These are phyloP conservation scores for Drosophila affinis DNA, from an alignment of 2,888 invertebrate species.

Conservation along the genomic window DNA sequence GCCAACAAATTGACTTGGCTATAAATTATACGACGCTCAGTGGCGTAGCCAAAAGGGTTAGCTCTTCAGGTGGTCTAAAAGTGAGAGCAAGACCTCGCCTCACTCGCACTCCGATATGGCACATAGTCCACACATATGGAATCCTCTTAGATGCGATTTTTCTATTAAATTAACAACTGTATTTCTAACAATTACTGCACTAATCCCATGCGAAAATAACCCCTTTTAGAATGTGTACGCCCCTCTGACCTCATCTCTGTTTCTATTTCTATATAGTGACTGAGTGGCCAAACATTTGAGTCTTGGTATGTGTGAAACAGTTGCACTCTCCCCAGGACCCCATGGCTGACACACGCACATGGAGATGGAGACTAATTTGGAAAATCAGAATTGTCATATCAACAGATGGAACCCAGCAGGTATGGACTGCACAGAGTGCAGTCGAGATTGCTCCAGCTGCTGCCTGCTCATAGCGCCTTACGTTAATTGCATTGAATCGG, in stretches of 20 bases:
- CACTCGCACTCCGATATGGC: no score
- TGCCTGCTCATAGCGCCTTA: slow-evolving; percentile 58
- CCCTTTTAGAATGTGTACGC: neutral
- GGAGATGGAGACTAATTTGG: slow-evolving; percentile 20
- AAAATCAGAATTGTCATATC: slow-evolving; percentile 63
- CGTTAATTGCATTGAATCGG: slow-evolving; percentile 73
- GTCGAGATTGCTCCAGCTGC: slow-evolving; percentile 17
- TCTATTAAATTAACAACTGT: no score
- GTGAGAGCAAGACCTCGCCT: no score
- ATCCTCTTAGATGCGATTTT: no score
- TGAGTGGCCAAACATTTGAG: slow-evolving; percentile 26
- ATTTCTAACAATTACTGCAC: no score
- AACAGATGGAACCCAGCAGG: slow-evolving; percentile 55
- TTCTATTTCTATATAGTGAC: slow-evolving; percentile 16
- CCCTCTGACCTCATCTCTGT: neutral
- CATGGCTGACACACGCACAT: slow-evolving; percentile 18
- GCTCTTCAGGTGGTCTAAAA: neutral
- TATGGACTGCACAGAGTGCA: slow-evolving; percentile 22
- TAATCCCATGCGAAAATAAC: no score
- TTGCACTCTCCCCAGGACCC: slow-evolving; percentile 23
- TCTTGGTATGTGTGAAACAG: slow-evolving; percentile 37
- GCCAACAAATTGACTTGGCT: slow-evolving; percentile 58
- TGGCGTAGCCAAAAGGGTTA: neutral
- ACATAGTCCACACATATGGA: no score
- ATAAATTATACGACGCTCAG: slow-evolving; percentile 58